phyloP scores from a whole-genome alignment of 2,888 invertebrate genomes.

The Tachina lurida region DNA sequence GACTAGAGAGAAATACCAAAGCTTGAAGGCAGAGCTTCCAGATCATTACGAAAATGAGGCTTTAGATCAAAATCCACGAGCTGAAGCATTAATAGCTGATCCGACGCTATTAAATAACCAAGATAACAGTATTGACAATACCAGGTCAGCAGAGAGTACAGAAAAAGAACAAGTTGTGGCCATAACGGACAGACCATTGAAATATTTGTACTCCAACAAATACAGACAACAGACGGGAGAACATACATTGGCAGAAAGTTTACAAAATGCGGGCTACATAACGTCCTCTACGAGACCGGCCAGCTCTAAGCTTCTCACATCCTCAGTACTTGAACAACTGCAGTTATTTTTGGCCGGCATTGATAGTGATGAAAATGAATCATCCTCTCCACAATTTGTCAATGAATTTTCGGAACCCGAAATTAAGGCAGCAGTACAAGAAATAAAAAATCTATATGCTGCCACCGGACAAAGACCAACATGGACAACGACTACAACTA shows the following conservation, averaged over 20 bases:
- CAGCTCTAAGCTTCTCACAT: constrained; percentile 69
- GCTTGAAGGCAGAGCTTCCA: constrained; percentile 73
- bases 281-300: constrained; percentile 74
- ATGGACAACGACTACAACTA: constrained; percentile 76
- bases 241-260: constrained; percentile 78
- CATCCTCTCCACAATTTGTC: constrained; percentile 76
- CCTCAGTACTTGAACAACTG: constrained; percentile 77
- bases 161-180: constrained; percentile 75
- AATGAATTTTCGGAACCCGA: constrained; percentile 77
- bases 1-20: constrained; percentile 76
- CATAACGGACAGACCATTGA: constrained; percentile 78
- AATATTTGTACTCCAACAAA: constrained; percentile 80
- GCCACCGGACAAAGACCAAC: constrained; percentile 73
- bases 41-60: constrained; percentile 75
- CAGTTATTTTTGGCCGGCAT: constrained; percentile 77
- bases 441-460: constrained; percentile 77
- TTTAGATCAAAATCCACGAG: constrained; percentile 75
- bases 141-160: constrained; percentile 67
- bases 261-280: constrained; percentile 81
- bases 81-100: constrained; percentile 78
- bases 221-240: constrained; percentile 80
- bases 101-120: constrained; percentile 74
- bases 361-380: constrained; percentile 78
- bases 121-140: constrained; percentile 78
- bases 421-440: constrained; percentile 77